phyloP scores from a whole-genome alignment of 2,113 vertebrate species.

The Toxotes jaculatrix region DNA sequence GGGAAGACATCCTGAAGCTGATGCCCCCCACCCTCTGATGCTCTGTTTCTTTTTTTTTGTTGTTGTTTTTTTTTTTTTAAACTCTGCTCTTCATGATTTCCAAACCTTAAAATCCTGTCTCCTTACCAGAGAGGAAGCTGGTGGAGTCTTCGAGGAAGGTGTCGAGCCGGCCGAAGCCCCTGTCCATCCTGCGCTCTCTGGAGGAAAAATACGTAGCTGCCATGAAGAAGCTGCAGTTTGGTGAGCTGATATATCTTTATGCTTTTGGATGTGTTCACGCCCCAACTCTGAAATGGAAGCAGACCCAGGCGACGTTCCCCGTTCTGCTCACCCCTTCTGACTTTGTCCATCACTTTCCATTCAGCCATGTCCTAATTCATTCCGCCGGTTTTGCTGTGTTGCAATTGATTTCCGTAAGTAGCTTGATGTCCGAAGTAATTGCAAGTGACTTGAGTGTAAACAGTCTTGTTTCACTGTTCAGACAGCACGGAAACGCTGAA shows the following conservation, averaged over 20 bases:
- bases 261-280: not conserved
- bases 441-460: conserved; percentile 63
- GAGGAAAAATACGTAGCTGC: conserved; percentile 97
- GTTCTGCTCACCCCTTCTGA: conserved; percentile 28
- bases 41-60: not conserved
- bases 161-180: conserved; percentile 91
- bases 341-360: conserved; percentile 45
- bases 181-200: conserved; percentile 92
- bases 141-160: conserved; percentile 93
- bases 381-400: conserved; percentile 47
- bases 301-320: not conserved
- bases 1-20: not conserved
- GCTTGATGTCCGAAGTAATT: conserved; percentile 62
- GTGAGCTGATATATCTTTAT: conserved; percentile 81
- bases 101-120: not conserved
- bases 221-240: conserved; percentile 99
- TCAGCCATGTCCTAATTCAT: conserved; percentile 55
- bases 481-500: not conserved
- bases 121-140: conserved; percentile 91
- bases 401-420: conserved; percentile 58
- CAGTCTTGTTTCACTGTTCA: conserved; percentile 37
- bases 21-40: not conserved
- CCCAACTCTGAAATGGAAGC: conserved; percentile 14
- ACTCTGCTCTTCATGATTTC: not conserved
- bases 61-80: not conserved